Conservation (phyloP, 1,140 invertebrate genomes). For the Listronotus bonariensis region DNA sequence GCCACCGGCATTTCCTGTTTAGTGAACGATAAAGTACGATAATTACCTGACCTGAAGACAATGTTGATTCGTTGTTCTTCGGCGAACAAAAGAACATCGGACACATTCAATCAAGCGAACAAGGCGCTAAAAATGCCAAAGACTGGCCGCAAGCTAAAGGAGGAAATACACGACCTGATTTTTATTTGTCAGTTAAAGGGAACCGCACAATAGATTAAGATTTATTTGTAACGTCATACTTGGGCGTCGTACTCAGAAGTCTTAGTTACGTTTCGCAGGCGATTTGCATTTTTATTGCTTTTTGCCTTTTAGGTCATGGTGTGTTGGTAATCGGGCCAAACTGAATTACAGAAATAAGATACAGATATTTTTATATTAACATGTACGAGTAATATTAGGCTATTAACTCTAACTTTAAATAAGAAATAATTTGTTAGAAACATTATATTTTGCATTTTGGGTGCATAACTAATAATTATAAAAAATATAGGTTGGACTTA, state of each 20-base stretch:
- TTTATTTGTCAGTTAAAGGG: conserved; percentile 3
- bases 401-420: no score
- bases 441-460: no score
- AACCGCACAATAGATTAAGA: neutral
- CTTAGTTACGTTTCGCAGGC: no score
- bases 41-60: conserved; percentile 10
- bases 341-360: no score
- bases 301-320: no score
- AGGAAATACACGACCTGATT: conserved; percentile 7
- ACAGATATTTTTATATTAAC: no score
- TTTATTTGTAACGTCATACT: neutral
- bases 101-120: conserved; percentile 13
- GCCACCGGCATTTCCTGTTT: conserved; percentile 6
- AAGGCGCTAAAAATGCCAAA: conserved; percentile 10
- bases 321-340: no score
- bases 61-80: conserved; percentile 15
- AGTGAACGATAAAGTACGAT: conserved; percentile 4
- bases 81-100: conserved; percentile 11
- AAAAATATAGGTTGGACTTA: no score
- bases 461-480: no score
- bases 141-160: neutral
- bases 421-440: no score
- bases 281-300: no score
- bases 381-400: no score
- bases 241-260: neutral